phyloP scores from a whole-genome alignment of 2,797 vertebrate species.

The Bufotes viridis region DNA sequence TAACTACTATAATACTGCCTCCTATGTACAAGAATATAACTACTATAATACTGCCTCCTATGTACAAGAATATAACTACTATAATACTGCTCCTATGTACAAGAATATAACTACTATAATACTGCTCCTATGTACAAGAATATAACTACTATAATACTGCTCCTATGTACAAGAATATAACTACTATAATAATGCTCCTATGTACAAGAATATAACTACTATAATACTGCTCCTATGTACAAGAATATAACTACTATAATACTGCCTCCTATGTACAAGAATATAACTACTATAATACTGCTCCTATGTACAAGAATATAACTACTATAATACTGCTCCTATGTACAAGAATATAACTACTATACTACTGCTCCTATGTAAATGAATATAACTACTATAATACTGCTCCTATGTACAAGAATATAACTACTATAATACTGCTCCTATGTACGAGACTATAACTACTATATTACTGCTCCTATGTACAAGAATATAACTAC shows the following conservation, averaged over 20 bases:
- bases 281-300: conserved; percentile 3
- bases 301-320: not conserved
- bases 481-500: not conserved
- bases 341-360: conserved; percentile 1
- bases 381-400: not conserved
- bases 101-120: conserved; percentile 2
- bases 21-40: too few species aligned
- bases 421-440: conserved; percentile 6
- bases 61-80: too few species aligned
- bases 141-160: not conserved
- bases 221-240: not conserved
- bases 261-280: not conserved
- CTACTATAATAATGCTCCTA: not conserved
- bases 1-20: not conserved
- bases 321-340: not conserved
- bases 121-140: not conserved
- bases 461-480: not conserved
- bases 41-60: too few species aligned
- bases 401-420: not conserved
- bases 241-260: not conserved
- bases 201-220: not conserved
- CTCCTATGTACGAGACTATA: not conserved
- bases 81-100: too few species aligned
- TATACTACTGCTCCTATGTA: not conserved
- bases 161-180: not conserved